Conservation (phyloP, 2,113 vertebrate genomes). For the Rhombomys opimus region DNA sequence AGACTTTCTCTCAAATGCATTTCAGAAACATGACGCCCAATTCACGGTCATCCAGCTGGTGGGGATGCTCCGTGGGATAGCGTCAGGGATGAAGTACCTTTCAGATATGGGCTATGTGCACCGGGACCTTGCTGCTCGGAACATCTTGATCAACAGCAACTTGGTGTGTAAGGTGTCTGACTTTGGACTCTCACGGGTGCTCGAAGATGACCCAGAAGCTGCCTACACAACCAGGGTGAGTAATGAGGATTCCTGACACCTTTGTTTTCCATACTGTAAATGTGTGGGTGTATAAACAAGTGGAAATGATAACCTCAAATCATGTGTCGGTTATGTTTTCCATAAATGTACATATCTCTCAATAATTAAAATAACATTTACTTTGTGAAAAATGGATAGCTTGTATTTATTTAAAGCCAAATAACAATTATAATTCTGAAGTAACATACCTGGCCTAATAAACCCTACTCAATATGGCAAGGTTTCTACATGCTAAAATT, state of each 20-base stretch:
- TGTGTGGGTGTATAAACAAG: not conserved
- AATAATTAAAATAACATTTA: not conserved
- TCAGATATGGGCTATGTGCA: conserved; percentile 95
- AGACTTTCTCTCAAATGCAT: conserved; percentile 73
- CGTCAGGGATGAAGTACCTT: conserved; percentile 94
- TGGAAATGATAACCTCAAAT: not conserved
- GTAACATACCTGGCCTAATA: not conserved
- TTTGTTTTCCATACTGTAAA: not conserved
- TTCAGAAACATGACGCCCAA: conserved; percentile 97
- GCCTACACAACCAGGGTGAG: conserved; percentile 91
- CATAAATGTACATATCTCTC: not conserved
- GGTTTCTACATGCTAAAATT: not conserved
- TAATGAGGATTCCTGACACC: not conserved
- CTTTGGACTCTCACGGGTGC: conserved; percentile 96
- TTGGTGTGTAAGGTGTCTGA: conserved; percentile 98
- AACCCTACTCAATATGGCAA: not conserved
- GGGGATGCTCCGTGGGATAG: conserved; percentile 94
- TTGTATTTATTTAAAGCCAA: not conserved
- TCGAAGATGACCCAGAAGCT: conserved; percentile 94
- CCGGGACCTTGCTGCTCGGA: conserved; percentile 92
- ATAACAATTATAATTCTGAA: not conserved
- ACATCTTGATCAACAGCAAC: conserved; percentile 97
- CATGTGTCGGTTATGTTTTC: not conserved
- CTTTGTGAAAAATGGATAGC: not conserved
- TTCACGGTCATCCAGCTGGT: conserved; percentile 97